Evolutionary conservation across 1,140 invertebrate genomes (phyloP).

Genomic region (Ceratitis capitata): DNA sequence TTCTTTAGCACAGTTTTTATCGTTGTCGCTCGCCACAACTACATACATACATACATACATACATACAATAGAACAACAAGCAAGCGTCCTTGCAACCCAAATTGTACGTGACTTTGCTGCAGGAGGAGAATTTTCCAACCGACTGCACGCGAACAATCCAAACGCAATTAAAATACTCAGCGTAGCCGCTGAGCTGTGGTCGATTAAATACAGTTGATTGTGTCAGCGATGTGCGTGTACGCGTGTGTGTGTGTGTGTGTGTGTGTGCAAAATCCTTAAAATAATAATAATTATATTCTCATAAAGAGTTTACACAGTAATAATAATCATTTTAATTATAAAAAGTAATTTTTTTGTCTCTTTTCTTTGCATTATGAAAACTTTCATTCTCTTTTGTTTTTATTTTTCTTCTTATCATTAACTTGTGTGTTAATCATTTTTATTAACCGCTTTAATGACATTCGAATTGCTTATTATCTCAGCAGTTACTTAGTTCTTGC

Average conservation of each 20-base stretch:
- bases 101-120: constrained; percentile 3
- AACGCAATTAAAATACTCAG: constrained; percentile 19
- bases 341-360: no score
- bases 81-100: neutral
- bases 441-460: neutral
- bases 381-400: neutral
- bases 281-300: neutral
- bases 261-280: neutral
- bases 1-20: neutral
- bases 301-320: neutral
- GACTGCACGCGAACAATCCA: neutral
- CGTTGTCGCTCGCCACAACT: neutral
- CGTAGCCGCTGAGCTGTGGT: neutral
- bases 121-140: neutral
- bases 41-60: no score
- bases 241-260: neutral
- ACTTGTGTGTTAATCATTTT: neutral
- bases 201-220: constrained; percentile 14
- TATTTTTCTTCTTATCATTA: neutral
- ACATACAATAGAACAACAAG: neutral
- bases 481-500: neutral
- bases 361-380: neutral
- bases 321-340: neutral
- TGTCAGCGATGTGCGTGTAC: neutral
- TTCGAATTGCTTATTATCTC: neutral